Evolutionary conservation across 2,888 invertebrate genomes (phyloP).

Genomic region (Sarcophaga variegata): DNA sequence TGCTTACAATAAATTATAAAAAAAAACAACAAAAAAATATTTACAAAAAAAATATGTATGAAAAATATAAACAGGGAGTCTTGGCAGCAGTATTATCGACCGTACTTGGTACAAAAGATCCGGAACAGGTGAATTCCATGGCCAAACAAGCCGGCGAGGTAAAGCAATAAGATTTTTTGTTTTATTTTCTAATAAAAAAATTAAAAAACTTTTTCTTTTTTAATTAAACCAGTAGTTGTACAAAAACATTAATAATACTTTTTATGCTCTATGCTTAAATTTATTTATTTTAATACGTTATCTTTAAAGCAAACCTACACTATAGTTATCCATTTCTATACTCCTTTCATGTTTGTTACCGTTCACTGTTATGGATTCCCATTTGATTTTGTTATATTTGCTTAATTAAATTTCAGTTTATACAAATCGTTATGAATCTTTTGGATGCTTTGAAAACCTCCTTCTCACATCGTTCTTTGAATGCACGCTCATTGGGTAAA

Average conservation of each 20-base stretch:
- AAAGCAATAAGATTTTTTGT: conserved; percentile 82
- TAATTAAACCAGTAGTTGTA: conserved; percentile 53
- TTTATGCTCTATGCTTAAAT: not conserved
- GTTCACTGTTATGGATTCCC: conserved; percentile 10
- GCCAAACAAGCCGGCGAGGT: conserved; percentile 98
- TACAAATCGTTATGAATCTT: conserved; percentile 94
- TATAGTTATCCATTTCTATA: conserved; percentile 59
- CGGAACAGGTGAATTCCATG: conserved; percentile 95
- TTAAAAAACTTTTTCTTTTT: conserved; percentile 1
- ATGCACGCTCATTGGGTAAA: conserved; percentile 92
- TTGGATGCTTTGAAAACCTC: conserved; percentile 95
- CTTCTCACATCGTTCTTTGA: conserved; percentile 93
- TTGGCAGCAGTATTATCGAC: conserved; percentile 95
- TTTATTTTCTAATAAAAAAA: conserved; percentile 11
- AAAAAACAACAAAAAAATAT: conserved; percentile 64
- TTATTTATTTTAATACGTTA: conserved; percentile 68
- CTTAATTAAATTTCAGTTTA: conserved; percentile 85
- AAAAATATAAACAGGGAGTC: conserved; percentile 87
- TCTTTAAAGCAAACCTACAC: conserved; percentile 68
- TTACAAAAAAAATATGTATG: not conserved
- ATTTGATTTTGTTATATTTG: conserved; percentile 40
- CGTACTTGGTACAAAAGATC: conserved; percentile 95
- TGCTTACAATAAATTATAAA: conserved; percentile 79
- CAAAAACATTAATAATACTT: conserved; percentile 12
- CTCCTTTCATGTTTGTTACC: conserved; percentile 30